Conservation (phyloP, 1,140 invertebrate species). For the Sitobion miscanthi region DNA sequence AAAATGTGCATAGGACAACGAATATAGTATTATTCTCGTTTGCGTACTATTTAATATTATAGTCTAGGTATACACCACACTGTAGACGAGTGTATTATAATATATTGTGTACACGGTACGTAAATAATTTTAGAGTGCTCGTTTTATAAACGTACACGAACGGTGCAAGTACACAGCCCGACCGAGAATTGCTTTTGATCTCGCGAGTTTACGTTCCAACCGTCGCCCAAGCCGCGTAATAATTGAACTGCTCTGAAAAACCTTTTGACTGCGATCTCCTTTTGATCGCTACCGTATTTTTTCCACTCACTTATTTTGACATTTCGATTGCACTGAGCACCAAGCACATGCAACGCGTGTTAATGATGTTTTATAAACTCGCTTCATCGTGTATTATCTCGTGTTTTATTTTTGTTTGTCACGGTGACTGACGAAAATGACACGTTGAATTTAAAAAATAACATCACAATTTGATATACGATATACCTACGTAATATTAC, state of each 20-base stretch:
- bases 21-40: neutral
- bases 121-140: neutral
- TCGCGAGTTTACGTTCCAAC: neutral
- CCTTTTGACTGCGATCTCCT: neutral
- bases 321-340: neutral
- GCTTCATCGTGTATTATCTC: neutral
- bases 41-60: neutral
- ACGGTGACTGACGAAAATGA: neutral
- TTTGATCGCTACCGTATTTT: neutral
- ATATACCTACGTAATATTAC: too few species aligned
- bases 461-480: too few species aligned
- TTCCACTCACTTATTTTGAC: neutral
- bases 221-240: neutral
- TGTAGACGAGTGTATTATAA: neutral
- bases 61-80: neutral
- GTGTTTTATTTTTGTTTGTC: neutral
- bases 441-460: too few species aligned
- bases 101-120: neutral
- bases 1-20: neutral
- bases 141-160: neutral
- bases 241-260: constrained; percentile 3
- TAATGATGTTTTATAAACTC: neutral
- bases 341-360: too few species aligned
- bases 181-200: neutral
- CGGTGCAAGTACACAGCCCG: neutral